Conservation (phyloP, 1,140 invertebrate species). For the Drosophila lini region DNA sequence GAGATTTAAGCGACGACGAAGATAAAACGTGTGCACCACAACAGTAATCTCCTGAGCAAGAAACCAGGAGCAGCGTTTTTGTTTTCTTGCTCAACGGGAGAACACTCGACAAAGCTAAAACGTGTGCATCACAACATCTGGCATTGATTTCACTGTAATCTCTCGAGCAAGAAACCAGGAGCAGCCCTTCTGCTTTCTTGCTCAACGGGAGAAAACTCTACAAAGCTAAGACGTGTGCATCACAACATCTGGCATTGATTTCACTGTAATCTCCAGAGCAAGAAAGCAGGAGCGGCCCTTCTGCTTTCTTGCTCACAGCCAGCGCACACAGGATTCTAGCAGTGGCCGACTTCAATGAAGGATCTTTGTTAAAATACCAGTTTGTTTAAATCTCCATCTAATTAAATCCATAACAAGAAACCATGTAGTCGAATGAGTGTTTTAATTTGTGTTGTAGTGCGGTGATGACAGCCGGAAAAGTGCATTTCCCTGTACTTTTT, state of each 20-base stretch:
- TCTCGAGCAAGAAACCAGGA: conserved; percentile 18
- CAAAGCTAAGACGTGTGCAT: neutral
- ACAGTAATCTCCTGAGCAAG: conserved; percentile 23
- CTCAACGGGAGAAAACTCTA: neutral
- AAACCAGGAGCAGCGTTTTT: conserved; percentile 12
- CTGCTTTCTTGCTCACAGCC: neutral
- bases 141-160: conserved; percentile 19
- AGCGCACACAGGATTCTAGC: conserved; percentile 40
- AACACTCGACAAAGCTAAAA: no score
- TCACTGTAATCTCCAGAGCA: conserved; percentile 19
- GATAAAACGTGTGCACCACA: conserved; percentile 26
- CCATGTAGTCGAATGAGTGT: conserved; percentile 37
- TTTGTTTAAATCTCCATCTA: conserved; percentile 77
- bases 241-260: conserved; percentile 23
- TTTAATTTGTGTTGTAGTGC: conserved; percentile 27
- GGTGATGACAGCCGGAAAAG: conserved; percentile 16
- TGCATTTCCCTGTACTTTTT: conserved; percentile 10
- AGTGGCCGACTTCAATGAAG: conserved; percentile 54
- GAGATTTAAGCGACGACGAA: conserved; percentile 71
- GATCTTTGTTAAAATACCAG: conserved; percentile 53
- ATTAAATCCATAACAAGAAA: conserved; percentile 78
- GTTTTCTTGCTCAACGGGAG: neutral
- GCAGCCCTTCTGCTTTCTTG: neutral
- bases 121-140: conserved; percentile 15
- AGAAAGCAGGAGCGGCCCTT: conserved; percentile 15